Conservation (phyloP, 1,140 invertebrate genomes). For the Halictus rubicundus region DNA sequence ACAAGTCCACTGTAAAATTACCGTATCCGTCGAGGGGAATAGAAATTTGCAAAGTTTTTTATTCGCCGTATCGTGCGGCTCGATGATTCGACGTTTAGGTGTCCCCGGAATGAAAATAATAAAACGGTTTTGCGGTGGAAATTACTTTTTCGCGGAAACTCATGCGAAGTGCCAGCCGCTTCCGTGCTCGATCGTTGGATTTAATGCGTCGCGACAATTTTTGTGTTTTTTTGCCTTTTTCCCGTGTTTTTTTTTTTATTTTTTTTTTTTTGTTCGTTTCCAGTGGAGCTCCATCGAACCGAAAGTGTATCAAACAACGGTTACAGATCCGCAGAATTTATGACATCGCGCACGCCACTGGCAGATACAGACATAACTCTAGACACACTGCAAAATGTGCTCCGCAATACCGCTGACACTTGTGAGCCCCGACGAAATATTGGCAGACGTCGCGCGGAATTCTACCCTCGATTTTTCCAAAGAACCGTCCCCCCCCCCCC, state of each 20-base stretch:
- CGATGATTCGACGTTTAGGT: no score
- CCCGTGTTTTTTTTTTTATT: no score
- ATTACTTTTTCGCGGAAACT: neutral
- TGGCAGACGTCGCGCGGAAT: conserved; percentile 13
- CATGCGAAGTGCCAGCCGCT: no score
- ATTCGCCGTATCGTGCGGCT: neutral
- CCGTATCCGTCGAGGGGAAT: neutral
- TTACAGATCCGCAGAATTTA: conserved; percentile 32
- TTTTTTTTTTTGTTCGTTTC: neutral
- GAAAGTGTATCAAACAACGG: conserved; percentile 27
- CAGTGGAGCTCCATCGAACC: neutral
- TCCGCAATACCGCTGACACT: conserved; percentile 35
- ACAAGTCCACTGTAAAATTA: neutral
- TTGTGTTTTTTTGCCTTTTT: neutral
- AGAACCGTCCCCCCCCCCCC: neutral
- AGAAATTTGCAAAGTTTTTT: neutral
- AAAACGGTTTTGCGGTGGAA: neutral
- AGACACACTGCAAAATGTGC: conserved; percentile 21
- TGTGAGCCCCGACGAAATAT: conserved; percentile 30
- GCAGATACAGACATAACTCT: conserved; percentile 24
- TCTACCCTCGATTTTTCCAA: neutral
- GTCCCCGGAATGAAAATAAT: no score
- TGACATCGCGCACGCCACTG: neutral
- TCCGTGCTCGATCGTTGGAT: neutral
- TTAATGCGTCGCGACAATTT: neutral